These are phyloP conservation scores for Palythoa caribaeorum DNA, from an alignment of 92 coral and sea anemone species.

Conservation along the genomic window DNA sequence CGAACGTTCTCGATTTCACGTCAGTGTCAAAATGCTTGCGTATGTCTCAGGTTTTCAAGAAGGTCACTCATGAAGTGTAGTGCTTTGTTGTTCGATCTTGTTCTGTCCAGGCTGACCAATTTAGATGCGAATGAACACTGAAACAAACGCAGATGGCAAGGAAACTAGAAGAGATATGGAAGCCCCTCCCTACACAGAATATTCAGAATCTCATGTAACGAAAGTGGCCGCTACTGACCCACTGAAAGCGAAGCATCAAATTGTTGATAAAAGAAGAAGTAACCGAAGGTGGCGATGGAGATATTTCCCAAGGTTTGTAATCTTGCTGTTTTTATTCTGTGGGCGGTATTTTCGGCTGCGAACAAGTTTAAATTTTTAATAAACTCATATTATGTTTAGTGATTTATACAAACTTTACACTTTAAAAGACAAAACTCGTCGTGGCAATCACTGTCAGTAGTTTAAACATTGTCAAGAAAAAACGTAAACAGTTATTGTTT, in stretches of 20 bases:
- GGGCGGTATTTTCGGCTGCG: neutral
- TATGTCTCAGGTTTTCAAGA: constrained; percentile 4
- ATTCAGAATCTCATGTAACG: neutral
- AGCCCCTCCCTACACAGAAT: constrained; percentile 40
- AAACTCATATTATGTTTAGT: neutral
- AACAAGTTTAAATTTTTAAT: neutral
- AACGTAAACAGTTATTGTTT: constrained; percentile 28
- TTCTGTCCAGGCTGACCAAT: neutral
- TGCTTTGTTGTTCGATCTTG: constrained; percentile 10
- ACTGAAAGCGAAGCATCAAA: constrained; percentile 34
- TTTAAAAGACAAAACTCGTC: neutral
- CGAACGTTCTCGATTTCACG: constrained; percentile 30
- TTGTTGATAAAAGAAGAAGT: constrained; percentile 66
- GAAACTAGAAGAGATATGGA: neutral
- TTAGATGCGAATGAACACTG: constrained; percentile 32
- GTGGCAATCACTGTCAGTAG: neutral
- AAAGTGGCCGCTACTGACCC: neutral
- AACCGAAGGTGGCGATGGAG: constrained; percentile 83
- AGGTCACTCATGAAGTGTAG: neutral
- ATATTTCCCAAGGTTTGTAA: constrained; percentile 84
- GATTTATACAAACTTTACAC: neutral
- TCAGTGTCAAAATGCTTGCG: neutral
- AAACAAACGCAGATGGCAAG: constrained; percentile 37
- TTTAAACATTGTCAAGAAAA: constrained; percentile 11
- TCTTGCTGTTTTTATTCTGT: neutral